Conservation (phyloP, 2,797 vertebrate species). For the Cephalopachus bancanus region DNA sequence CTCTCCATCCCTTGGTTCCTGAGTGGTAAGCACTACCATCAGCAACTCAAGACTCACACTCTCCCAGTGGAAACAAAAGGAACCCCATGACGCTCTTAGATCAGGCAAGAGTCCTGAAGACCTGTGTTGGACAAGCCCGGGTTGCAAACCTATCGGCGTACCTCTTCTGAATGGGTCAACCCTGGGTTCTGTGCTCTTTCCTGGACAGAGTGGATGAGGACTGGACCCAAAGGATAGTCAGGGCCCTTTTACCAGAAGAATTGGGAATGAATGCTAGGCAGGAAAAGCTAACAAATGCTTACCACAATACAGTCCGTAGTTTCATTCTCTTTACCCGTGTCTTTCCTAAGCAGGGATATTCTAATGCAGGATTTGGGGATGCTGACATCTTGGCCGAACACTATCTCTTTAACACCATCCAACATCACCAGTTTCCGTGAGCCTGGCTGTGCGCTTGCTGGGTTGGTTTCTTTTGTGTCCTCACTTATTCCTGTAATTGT, state of each 20-base stretch:
- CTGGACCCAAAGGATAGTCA: background rate
- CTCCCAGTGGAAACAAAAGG: background rate
- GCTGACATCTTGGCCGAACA: too few species aligned
- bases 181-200: background rate
- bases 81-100: background rate
- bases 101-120: background rate
- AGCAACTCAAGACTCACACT: background rate
- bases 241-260: background rate
- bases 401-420: background rate
- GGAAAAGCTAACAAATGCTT: background rate
- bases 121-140: background rate
- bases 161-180: background rate
- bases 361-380: background rate
- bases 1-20: background rate
- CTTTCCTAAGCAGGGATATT: background rate
- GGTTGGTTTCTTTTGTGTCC: background rate
- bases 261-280: background rate
- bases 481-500: background rate
- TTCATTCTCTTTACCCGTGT: background rate
- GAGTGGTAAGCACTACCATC: background rate
- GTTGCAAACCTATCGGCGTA: background rate
- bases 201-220: background rate
- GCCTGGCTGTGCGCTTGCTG: background rate
- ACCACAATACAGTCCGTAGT: too few species aligned
- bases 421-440: background rate